phyloP scores from a whole-genome alignment of 2,888 invertebrate genomes.

The Lacanobia oleracea region DNA sequence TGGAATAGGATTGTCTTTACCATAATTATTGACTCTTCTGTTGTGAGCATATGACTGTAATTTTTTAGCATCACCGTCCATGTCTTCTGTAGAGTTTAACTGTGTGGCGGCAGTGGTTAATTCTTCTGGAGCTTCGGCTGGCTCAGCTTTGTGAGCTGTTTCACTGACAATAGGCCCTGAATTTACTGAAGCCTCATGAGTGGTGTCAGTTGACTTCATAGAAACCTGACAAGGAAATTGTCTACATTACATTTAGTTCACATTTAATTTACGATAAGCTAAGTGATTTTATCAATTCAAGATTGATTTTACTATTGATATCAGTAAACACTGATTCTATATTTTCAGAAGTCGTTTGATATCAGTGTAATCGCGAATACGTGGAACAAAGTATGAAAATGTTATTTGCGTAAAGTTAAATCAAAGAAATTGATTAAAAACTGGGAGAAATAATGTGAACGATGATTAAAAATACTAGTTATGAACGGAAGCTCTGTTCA shows the following conservation, averaged over 20 bases:
- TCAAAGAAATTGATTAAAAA: conserved; percentile 15
- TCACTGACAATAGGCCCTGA: conserved; percentile 55
- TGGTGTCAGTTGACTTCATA: conserved; percentile 69
- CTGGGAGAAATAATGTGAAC: conserved; percentile 10
- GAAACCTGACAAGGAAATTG: conserved; percentile 59
- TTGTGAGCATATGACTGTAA: conserved; percentile 76
- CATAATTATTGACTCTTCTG: conserved; percentile 73
- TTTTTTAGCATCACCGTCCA: conserved; percentile 81
- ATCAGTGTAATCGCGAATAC: conserved; percentile 20
- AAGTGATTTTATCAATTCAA: conserved; percentile 29
- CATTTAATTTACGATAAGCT: conserved; percentile 44
- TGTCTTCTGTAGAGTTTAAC: conserved; percentile 70
- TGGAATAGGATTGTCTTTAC: conserved; percentile 62
- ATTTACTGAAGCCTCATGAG: conserved; percentile 56
- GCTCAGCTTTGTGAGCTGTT: conserved; percentile 37
- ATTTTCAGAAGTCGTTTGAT: conserved; percentile 27
- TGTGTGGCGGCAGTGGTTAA: conserved; percentile 66
- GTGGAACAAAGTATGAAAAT: conserved; percentile 26
- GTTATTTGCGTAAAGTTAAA: conserved; percentile 12
- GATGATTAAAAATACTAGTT: conserved; percentile 6
- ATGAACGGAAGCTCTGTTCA: conserved; percentile 38
- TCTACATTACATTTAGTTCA: conserved; percentile 36
- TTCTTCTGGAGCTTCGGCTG: conserved; percentile 61
- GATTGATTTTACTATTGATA: conserved; percentile 56
- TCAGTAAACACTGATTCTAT: conserved; percentile 35